Evolutionary conservation across 2,888 invertebrate genomes (phyloP).

Genomic region (Monoplex corrugatus): DNA sequence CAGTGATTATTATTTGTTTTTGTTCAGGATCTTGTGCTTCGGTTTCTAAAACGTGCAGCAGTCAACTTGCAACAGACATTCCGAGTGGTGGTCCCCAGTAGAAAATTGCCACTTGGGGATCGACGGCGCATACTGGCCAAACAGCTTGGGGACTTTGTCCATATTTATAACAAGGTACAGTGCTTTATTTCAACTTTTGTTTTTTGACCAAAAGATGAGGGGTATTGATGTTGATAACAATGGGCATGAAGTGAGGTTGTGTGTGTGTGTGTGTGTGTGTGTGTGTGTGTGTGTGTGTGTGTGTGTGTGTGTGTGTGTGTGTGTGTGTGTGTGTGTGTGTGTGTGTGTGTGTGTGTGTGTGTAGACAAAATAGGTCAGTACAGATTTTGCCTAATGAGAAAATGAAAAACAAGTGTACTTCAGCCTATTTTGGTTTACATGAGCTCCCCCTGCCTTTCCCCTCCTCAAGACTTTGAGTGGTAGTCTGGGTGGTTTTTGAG

Average conservation of each 20-base stretch:
- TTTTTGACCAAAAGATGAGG: no score
- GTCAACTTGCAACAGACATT: conserved; percentile 81
- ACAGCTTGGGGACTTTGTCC: conserved; percentile 81
- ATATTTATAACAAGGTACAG: conserved; percentile 80
- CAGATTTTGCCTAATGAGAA: no score
- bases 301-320: neutral
- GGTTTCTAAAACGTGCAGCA: conserved; percentile 81
- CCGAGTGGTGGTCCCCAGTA: conserved; percentile 80
- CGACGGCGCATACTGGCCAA: conserved; percentile 80
- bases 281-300: neutral
- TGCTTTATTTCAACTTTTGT: neutral
- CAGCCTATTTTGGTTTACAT: no score
- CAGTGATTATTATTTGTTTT: neutral
- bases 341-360: neutral
- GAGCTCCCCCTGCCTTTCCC: no score
- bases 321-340: neutral
- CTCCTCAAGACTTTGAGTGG: no score
- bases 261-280: neutral
- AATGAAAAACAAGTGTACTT: no score
- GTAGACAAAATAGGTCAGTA: neutral
- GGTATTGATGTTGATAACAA: no score
- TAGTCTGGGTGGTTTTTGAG: no score
- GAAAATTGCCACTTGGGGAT: conserved; percentile 78
- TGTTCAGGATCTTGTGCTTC: conserved; percentile 79
- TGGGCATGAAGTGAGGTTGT: neutral